Evolutionary conservation across 2,888 invertebrate species (phyloP).

Genomic region (Serripes groenlandicus): DNA sequence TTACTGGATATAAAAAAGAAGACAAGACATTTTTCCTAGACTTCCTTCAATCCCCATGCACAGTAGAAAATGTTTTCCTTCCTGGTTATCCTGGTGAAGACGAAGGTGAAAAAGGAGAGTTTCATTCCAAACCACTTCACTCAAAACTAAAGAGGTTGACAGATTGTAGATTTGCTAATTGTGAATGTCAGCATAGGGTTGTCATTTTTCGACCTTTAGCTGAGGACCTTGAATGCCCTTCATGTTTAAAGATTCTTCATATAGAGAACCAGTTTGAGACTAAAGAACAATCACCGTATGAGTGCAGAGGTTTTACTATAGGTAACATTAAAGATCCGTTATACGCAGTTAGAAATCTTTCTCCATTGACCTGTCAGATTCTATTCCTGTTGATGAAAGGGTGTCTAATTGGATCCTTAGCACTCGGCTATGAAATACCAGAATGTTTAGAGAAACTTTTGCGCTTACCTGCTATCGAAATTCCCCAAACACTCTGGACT

Average conservation of each 20-base stretch:
- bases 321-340: background rate
- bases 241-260: background rate
- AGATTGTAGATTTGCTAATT: background rate
- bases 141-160: no score
- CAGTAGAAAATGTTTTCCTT: no score
- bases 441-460: background rate
- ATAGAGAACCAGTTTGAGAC: background rate
- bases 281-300: background rate
- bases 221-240: background rate
- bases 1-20: background rate
- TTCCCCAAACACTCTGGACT: background rate
- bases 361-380: slow-evolving; percentile 26
- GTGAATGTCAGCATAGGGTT: slow-evolving; percentile 2
- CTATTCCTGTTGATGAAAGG: slow-evolving; percentile 36
- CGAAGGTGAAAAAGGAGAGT: no score
- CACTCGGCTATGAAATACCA: slow-evolving; percentile 11
- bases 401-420: slow-evolving; percentile 42
- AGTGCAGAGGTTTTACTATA: background rate
- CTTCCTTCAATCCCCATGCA: background rate
- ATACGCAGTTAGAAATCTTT: slow-evolving; percentile 24
- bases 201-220: no score
- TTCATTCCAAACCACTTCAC: no score
- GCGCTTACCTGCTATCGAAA: background rate
- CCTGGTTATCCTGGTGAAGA: no score
- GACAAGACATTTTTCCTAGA: background rate